Evolutionary conservation across 2,888 invertebrate species (phyloP).

Genomic region (Ectemnius lituratus): DNA sequence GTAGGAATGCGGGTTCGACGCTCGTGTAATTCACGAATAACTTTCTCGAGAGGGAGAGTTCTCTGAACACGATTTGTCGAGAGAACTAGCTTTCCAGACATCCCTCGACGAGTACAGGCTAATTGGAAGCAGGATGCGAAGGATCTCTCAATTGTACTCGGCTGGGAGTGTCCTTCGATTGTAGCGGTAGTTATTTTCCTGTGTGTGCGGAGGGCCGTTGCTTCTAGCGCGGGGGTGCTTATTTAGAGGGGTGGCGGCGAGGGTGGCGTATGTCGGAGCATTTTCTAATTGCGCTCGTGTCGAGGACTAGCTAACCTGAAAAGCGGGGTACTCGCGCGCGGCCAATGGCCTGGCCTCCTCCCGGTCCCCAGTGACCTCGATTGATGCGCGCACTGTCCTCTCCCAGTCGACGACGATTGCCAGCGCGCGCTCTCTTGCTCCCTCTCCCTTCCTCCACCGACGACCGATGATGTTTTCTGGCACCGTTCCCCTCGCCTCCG

Average conservation of each 20-base stretch:
- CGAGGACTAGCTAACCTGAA: constrained; percentile 73
- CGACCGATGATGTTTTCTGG: constrained; percentile 6
- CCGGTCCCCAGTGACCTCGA: constrained; percentile 76
- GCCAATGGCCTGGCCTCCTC: constrained; percentile 78
- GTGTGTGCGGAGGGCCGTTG: no score
- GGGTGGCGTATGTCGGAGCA: constrained; percentile 46
- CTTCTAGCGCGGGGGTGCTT: no score
- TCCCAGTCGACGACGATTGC: constrained; percentile 54
- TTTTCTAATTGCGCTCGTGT: constrained; percentile 71
- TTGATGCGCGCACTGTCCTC: constrained; percentile 67
- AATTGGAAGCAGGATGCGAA: no score
- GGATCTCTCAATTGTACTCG: no score
- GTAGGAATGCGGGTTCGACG: no score
- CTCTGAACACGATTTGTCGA: no score
- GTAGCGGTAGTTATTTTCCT: no score
- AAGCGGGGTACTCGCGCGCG: constrained; percentile 68
- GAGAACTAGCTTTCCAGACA: no score
- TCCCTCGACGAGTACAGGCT: not conserved
- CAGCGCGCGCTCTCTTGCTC: constrained; percentile 25
- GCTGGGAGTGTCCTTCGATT: no score
- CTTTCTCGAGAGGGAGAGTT: not conserved
- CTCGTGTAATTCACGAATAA: not conserved
- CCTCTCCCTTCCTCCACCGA: constrained; percentile 14
- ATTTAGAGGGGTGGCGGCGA: constrained; percentile 2
- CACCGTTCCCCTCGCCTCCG: constrained; percentile 20